Evolutionary conservation across 1,140 invertebrate species (phyloP).

Genomic region (Drosophila sechellia): DNA sequence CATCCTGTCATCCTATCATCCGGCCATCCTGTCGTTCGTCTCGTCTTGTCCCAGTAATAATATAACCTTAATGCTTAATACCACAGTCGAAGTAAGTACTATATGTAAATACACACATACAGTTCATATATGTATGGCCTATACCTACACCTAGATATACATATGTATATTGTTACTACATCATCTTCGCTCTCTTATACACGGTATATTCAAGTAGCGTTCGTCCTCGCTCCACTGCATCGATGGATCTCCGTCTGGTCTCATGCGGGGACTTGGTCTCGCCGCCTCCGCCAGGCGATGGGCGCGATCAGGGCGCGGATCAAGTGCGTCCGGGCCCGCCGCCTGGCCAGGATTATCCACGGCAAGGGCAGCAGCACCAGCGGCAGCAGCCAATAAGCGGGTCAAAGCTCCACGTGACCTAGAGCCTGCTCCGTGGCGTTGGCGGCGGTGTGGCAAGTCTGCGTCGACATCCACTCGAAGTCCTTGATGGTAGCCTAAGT

Average conservation of each 20-base stretch:
- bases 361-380: constrained; percentile 64
- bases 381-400: constrained; percentile 71
- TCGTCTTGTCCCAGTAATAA: constrained; percentile 39
- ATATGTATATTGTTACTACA: constrained; percentile 75
- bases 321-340: constrained; percentile 22
- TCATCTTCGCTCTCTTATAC: constrained; percentile 59
- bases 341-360: constrained; percentile 35
- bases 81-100: constrained; percentile 84
- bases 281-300: constrained; percentile 31
- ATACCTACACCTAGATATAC: constrained; percentile 54
- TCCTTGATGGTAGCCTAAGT: constrained; percentile 84
- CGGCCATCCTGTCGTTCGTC: constrained; percentile 10
- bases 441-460: constrained; percentile 65
- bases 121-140: constrained; percentile 51
- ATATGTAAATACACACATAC: constrained; percentile 51
- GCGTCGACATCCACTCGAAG: constrained; percentile 86
- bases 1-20: not conserved
- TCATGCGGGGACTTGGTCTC: constrained; percentile 24
- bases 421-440: constrained; percentile 64
- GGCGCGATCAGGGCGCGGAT: constrained; percentile 33
- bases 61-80: constrained; percentile 84
- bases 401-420: constrained; percentile 77
- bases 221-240: constrained; percentile 11
- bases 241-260: constrained; percentile 18
- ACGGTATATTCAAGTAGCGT: constrained; percentile 74